Conservation (phyloP, 1,140 invertebrate genomes). For the Augochlora pura region DNA sequence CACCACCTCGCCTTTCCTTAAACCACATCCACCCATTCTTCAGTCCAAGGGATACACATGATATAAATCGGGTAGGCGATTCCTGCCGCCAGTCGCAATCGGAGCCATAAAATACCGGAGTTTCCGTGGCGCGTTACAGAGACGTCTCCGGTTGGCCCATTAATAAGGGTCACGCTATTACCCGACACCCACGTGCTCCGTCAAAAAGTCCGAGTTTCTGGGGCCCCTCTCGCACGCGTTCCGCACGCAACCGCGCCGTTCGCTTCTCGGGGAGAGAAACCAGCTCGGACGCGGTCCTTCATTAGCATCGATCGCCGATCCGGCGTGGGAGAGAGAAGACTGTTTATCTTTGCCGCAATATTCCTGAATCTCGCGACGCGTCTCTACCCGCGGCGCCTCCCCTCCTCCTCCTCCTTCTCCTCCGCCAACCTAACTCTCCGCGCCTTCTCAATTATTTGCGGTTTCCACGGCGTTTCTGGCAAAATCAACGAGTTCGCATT, state of each 20-base stretch:
- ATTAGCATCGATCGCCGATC: slow-evolving; percentile 69
- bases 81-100: not conserved
- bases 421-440: too few species aligned
- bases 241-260: not conserved
- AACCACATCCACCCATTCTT: too few species aligned
- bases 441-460: too few species aligned
- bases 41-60: not conserved
- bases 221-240: slow-evolving; percentile 33
- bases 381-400: too few species aligned
- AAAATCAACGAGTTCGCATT: too few species aligned
- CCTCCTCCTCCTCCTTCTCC: too few species aligned
- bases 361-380: slow-evolving; percentile 36
- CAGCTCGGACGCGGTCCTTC: slow-evolving; percentile 50
- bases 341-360: slow-evolving; percentile 64
- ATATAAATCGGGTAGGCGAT: not conserved
- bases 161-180: slow-evolving; percentile 21
- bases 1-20: too few species aligned
- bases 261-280: slow-evolving; percentile 19
- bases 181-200: slow-evolving; percentile 12
- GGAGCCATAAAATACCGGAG: slow-evolving; percentile 11
- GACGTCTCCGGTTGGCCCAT: slow-evolving; percentile 18
- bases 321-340: slow-evolving; percentile 66
- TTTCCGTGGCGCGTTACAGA: slow-evolving; percentile 43
- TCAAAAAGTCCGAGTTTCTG: slow-evolving; percentile 16
- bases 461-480: too few species aligned